Percentiles rank a stretch among this genome's conserved stretches.
These are phyloP conservation scores for Dipus sagitta DNA, from an alignment of 2,797 vertebrate species.

Conservation along the genomic window DNA sequence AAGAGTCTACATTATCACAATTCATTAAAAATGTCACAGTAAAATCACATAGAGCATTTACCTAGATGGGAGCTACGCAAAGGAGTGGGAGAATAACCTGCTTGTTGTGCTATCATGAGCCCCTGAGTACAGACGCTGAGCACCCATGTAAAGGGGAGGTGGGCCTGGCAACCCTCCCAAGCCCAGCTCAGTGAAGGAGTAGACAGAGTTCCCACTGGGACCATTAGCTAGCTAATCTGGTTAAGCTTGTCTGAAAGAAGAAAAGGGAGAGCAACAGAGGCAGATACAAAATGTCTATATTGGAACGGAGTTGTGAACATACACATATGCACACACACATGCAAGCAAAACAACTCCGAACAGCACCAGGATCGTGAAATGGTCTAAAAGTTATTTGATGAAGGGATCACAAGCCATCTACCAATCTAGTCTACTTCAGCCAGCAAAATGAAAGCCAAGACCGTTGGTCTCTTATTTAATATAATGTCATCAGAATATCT, in stretches of 20 bases:
- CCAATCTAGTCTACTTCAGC: background rate
- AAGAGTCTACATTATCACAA: background rate
- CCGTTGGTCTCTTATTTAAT: background rate
- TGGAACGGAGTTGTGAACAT: no score
- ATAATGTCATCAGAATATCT: background rate
- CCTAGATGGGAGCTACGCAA: background rate
- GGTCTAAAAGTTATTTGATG: background rate
- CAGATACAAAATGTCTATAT: no score
- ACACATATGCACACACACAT: no score
- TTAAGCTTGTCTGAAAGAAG: no score
- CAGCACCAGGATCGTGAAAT: background rate
- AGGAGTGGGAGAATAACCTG: background rate
- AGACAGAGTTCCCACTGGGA: no score
- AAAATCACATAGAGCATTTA: background rate
- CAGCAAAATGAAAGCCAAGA: slow-evolving; percentile 27
- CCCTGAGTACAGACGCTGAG: no score
- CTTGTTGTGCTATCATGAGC: no score
- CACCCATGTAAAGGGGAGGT: no score
- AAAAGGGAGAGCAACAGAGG: no score
- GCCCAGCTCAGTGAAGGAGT: no score
- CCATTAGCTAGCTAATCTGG: no score
- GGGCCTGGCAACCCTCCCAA: no score
- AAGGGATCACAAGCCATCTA: background rate
- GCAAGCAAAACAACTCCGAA: background rate
- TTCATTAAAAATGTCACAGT: background rate